These are phyloP conservation scores for Callaeas wilsoni DNA, from an alignment of 2,113 vertebrate genomes.

Conservation along the genomic window DNA sequence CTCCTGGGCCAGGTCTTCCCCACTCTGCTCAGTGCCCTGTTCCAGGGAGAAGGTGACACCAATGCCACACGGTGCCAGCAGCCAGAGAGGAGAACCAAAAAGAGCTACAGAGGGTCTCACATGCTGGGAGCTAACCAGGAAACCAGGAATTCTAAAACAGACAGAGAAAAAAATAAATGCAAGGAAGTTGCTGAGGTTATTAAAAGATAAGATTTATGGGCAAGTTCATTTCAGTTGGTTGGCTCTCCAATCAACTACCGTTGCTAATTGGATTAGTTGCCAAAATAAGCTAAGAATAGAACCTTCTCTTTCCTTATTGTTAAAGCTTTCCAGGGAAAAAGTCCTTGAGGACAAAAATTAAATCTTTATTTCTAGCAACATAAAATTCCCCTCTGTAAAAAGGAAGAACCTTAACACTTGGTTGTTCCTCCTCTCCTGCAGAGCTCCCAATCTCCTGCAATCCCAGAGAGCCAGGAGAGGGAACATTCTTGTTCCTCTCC, in stretches of 20 bases:
- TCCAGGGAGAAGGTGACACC: neutral
- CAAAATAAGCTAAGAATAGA: conserved; percentile 59
- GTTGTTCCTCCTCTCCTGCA: neutral
- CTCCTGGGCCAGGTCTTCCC: neutral
- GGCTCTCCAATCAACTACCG: conserved; percentile 34
- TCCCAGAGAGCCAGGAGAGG: neutral
- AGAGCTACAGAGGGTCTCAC: neutral
- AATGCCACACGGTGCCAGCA: neutral
- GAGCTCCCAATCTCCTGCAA: neutral
- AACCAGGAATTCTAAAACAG: neutral
- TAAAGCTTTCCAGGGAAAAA: conserved; percentile 46
- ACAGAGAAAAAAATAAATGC: neutral
- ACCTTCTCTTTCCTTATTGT: conserved; percentile 38
- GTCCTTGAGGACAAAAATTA: conserved; percentile 14
- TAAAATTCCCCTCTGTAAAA: neutral
- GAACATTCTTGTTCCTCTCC: conserved; percentile 3
- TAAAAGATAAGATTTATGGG: conserved; percentile 57
- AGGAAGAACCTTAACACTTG: neutral
- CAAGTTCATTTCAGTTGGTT: conserved; percentile 25
- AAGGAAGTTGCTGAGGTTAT: conserved; percentile 50
- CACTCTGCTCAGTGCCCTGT: neutral
- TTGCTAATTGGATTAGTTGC: conserved; percentile 61
- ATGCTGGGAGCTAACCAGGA: neutral
- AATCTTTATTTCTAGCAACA: conserved; percentile 40
- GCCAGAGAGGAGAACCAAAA: neutral